Percentiles rank a stretch among this genome's conserved stretches.
phyloP scores from a whole-genome alignment of 2,888 invertebrate genomes.

The Drosophila fulvimacula region DNA sequence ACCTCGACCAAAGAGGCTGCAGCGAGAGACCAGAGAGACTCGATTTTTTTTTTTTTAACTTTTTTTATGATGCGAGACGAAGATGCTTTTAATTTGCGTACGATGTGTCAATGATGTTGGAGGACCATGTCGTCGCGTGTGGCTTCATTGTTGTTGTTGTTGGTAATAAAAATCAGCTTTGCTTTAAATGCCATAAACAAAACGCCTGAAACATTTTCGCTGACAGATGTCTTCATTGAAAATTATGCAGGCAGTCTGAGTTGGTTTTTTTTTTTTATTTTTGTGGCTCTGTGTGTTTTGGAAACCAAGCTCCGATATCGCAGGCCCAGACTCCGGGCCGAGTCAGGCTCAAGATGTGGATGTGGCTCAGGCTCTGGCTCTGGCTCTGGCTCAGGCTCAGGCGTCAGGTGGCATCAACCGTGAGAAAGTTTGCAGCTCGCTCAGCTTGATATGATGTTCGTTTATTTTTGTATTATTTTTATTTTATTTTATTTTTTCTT shows the following conservation, averaged over 20 bases:
- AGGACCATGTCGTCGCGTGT: conserved; percentile 66
- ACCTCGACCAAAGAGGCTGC: conserved; percentile 62
- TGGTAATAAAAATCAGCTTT: conserved; percentile 80
- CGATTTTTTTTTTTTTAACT: conserved; percentile 1
- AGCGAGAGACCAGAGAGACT: conserved; percentile 1
- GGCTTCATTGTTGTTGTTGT: conserved; percentile 53
- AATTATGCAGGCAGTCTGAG: conserved; percentile 58
- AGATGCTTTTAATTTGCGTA: conserved; percentile 79
- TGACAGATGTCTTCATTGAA: conserved; percentile 84
- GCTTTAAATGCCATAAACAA: conserved; percentile 77
- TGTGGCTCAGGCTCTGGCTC: background rate
- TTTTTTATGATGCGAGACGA: conserved; percentile 63
- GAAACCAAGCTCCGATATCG: conserved; percentile 9
- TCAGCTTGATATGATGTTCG: conserved; percentile 54
- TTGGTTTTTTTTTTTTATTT: too few species aligned
- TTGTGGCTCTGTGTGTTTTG: background rate
- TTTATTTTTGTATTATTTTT: background rate
- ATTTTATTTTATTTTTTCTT: background rate
- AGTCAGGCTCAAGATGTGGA: background rate
- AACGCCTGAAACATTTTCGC: conserved; percentile 80
- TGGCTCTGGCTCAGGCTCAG: conserved; percentile 9
- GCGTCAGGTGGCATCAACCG: conserved; percentile 74
- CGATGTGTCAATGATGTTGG: conserved; percentile 81
- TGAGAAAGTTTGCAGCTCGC: conserved; percentile 71
- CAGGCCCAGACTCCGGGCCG: conserved; percentile 7